These are phyloP conservation scores for Gymnosoma rotundatum DNA, from an alignment of 2,888 invertebrate genomes.

Conservation along the genomic window DNA sequence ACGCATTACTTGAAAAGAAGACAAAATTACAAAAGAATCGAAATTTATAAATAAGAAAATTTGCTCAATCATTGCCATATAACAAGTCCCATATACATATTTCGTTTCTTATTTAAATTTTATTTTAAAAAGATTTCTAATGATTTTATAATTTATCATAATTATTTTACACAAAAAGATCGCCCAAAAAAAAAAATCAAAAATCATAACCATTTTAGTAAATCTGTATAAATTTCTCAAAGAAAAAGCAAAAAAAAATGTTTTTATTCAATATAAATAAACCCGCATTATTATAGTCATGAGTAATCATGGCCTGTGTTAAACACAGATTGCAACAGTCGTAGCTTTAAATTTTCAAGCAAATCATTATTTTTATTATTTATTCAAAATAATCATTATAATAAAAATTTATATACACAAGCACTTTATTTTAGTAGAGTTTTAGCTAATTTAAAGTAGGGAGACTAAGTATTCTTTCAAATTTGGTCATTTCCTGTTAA, in stretches of 20 bases:
- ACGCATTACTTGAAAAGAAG: too few species aligned
- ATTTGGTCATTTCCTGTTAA: conserved; percentile 50
- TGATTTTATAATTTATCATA: background rate
- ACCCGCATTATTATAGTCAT: conserved; percentile 37
- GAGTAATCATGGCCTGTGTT: conserved; percentile 29
- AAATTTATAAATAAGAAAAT: too few species aligned
- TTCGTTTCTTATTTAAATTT: too few species aligned
- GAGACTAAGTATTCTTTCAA: background rate
- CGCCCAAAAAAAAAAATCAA: too few species aligned
- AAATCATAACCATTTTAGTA: background rate
- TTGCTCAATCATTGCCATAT: too few species aligned
- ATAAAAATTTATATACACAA: conserved; percentile 39
- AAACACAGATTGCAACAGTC: background rate
- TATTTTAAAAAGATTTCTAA: background rate
- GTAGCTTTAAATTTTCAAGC: conserved; percentile 4
- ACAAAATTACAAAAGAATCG: too few species aligned
- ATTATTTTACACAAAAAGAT: background rate
- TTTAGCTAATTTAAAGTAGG: conserved; percentile 36
- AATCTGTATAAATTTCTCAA: conserved; percentile 3
- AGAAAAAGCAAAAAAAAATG: too few species aligned
- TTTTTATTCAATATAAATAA: conserved; percentile 11
- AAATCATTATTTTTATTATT: conserved; percentile 39
- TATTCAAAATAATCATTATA: conserved; percentile 26
- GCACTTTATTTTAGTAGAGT: conserved; percentile 43
- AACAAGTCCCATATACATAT: too few species aligned